Percentiles rank a stretch among this genome's conserved stretches.
Evolutionary conservation across 2,888 invertebrate genomes (phyloP).

Genomic region (Imbricaverruca yamaguchii): DNA sequence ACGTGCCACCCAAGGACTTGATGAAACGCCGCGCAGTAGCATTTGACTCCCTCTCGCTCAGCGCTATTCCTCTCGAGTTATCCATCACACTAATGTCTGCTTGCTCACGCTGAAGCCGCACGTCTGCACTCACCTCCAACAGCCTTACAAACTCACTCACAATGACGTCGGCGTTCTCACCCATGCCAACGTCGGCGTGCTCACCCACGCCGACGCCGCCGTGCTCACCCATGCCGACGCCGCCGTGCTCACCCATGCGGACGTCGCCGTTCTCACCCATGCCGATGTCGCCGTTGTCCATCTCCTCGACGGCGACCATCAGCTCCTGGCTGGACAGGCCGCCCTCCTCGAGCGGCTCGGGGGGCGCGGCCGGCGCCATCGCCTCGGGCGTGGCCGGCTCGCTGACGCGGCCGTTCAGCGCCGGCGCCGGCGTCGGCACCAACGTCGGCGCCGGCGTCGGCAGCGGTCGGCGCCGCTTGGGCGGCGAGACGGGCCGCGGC

Average conservation of each 20-base stretch:
- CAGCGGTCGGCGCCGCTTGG: conserved; percentile 2
- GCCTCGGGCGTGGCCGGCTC: background rate
- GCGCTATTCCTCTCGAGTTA: too few species aligned
- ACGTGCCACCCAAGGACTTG: too few species aligned
- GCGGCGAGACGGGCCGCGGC: conserved; percentile 3
- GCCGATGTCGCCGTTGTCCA: background rate
- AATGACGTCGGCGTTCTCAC: too few species aligned
- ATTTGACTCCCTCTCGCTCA: too few species aligned
- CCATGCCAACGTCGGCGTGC: too few species aligned
- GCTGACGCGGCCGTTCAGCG: background rate
- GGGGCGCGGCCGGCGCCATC: background rate
- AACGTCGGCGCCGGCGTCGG: background rate
- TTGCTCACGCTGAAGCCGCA: too few species aligned
- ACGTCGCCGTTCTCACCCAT: conserved; percentile 5
- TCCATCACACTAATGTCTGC: too few species aligned
- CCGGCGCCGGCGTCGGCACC: background rate
- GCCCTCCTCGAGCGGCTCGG: background rate
- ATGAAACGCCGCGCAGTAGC: too few species aligned
- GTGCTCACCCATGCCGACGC: too few species aligned
- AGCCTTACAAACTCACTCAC: too few species aligned
- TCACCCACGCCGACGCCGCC: too few species aligned
- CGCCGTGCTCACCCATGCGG: background rate
- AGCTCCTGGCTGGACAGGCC: background rate
- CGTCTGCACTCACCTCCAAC: too few species aligned
- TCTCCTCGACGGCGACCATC: background rate